These are phyloP conservation scores for Dione juno DNA, from an alignment of 2,888 invertebrate species.

Conservation along the genomic window DNA sequence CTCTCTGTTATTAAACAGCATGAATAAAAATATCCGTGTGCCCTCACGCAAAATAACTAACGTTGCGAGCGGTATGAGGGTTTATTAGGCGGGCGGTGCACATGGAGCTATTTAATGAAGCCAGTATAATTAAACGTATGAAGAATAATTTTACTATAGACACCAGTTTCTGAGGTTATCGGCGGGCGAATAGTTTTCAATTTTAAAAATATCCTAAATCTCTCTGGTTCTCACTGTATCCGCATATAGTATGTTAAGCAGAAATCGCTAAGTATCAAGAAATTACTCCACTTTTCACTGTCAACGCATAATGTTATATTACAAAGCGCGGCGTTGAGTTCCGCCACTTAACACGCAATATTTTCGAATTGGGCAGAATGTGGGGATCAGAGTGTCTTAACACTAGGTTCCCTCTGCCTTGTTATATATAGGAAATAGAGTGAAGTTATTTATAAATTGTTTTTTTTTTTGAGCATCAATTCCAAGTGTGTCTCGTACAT, in stretches of 20 bases:
- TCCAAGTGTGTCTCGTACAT: conserved; percentile 43
- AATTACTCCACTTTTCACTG: too few relatives aligned
- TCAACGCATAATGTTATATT: too few relatives aligned
- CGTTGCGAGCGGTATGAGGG: conserved; percentile 50
- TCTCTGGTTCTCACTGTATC: not conserved
- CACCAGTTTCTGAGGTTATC: too few relatives aligned
- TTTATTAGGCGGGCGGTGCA: conserved; percentile 39
- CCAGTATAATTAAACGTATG: too few relatives aligned
- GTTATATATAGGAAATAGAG: too few relatives aligned
- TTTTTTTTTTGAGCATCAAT: not conserved
- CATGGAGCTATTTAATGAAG: not conserved
- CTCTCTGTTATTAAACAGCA: conserved; percentile 65
- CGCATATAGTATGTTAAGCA: not conserved
- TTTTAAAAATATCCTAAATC: too few relatives aligned
- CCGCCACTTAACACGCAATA: not conserved
- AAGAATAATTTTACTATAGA: too few relatives aligned
- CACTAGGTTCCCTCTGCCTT: too few relatives aligned
- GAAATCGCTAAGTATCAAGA: too few relatives aligned
- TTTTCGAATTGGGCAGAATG: not conserved
- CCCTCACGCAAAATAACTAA: conserved; percentile 65
- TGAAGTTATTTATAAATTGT: not conserved
- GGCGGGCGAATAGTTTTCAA: too few relatives aligned
- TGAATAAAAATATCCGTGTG: conserved; percentile 66
- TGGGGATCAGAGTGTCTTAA: too few relatives aligned
- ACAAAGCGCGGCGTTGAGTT: not conserved